Evolutionary conservation across 2,113 vertebrate genomes (phyloP), one percentile per base, ranked within the genome.

Genomic region (Climacteris rufus): DNA sequence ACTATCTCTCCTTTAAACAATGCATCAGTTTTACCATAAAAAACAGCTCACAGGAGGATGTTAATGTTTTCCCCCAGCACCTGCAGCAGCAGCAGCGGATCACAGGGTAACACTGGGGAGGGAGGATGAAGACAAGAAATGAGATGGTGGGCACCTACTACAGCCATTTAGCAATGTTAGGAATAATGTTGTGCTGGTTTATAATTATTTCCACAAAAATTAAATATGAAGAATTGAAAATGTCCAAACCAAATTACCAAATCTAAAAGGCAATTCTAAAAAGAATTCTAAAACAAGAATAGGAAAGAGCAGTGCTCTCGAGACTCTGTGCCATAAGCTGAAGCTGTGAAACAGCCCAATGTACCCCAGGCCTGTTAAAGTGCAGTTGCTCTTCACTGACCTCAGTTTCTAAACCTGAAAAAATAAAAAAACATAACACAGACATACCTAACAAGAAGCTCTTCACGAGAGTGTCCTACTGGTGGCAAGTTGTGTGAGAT

Each of bases 321-420:
- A 89, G 5, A 14, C 24, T 11, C 15, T n/a, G n/a, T 0, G 11
- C 11, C 1, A 0, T 6, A 3, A 0, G 0, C 31, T 1, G 3
- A 79, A 89, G n/a, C 33, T 1, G 0, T 28, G 14, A 12, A 39
- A 24, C 23, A 75, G 6, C 15, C 40, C 13, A 40, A 4, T 14
- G 30, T 13, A 16, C 5, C 10, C n/a, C 0, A 1, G 25, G 16
- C 10, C 27, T 63, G 4, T 33, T 45, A 39, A 66, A 56, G 16
- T 56, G 30, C 18, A 57, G 14, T 10, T 87, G 30, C 33, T 66
- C 10, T 50, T 87, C 33, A 35, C 14, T 44, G 21, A 7, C 19
- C 33, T 75, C 28, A 14, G 19, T 60, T 82, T 57, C 35, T 78
- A 52, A 68, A 89, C 4, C 9, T 1, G 2, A 87, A 89, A 74